Evolutionary conservation across 2,888 invertebrate genomes (phyloP).

Genomic region (Zaprionus bogoriensis): DNA sequence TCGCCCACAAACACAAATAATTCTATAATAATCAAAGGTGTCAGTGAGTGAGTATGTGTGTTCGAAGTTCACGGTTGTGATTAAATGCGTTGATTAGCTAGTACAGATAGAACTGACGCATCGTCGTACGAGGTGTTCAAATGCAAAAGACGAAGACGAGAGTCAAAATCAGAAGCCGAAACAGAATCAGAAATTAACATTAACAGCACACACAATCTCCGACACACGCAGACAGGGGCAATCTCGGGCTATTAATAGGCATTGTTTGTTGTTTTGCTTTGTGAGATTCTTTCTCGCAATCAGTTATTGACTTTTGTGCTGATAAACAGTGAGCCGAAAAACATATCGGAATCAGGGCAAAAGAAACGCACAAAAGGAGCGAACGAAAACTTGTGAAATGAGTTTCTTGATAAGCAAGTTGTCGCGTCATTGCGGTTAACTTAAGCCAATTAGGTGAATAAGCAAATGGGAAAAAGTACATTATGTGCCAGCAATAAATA

Average conservation of each 20-base stretch:
- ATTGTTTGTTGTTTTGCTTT: constrained; percentile 29
- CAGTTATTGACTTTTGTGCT: constrained; percentile 72
- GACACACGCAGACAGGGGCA: constrained; percentile 4
- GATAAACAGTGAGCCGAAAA: constrained; percentile 35
- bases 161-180: neutral
- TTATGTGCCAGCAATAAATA: neutral
- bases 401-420: constrained; percentile 47
- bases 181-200: neutral
- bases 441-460: constrained; percentile 40
- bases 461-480: constrained; percentile 12
- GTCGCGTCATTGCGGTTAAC: constrained; percentile 49
- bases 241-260: constrained; percentile 51
- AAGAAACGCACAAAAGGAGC: constrained; percentile 1
- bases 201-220: constrained; percentile 42
- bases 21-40: constrained; percentile 52
- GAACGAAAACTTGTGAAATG: constrained; percentile 29
- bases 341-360: constrained; percentile 27
- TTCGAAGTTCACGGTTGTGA: constrained; percentile 20
- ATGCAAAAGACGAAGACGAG: neutral
- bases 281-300: constrained; percentile 38
- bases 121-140: neutral
- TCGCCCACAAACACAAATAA: constrained; percentile 18
- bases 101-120: neutral
- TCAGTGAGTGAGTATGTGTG: constrained; percentile 14
- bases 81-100: constrained; percentile 18